These are phyloP conservation scores for rat (Rattus norvegicus) DNA, from an alignment of 2,113 vertebrate species.

Conservation along the genomic window DNA sequence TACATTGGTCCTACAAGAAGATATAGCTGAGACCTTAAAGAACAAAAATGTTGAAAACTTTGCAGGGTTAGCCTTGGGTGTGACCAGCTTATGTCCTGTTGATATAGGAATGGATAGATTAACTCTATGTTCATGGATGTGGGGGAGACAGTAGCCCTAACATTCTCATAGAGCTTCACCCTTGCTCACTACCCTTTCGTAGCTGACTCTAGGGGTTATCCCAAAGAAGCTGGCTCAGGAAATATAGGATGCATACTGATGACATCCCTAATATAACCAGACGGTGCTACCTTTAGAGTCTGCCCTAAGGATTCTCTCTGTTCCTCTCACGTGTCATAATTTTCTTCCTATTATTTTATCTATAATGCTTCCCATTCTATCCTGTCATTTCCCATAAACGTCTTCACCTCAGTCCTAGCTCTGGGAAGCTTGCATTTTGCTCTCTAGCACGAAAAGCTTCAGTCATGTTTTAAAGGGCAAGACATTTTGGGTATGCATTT, in stretches of 20 bases:
- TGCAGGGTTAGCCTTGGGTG: neutral
- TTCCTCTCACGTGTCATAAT: neutral
- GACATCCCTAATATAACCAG: neutral
- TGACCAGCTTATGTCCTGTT: neutral
- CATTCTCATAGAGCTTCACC: rapidly evolving
- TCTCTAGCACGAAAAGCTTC: neutral
- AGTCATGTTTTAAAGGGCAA: conserved; percentile 26
- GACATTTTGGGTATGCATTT: conserved; percentile 33
- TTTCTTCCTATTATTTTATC: neutral
- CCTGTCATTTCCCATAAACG: neutral
- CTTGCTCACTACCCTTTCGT: neutral
- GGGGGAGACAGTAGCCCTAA: neutral
- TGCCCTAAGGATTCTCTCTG: neutral
- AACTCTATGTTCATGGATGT: rapidly evolving
- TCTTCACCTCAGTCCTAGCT: neutral
- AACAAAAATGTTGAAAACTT: neutral
- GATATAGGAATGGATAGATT: neutral
- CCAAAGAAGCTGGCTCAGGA: neutral
- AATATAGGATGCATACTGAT: neutral
- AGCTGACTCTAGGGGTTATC: neutral
- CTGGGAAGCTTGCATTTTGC: neutral
- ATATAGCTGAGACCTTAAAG: neutral
- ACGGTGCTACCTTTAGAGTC: neutral
- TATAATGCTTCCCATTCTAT: neutral
- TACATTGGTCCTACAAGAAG: neutral